Evolutionary conservation across 2,797 vertebrate genomes (phyloP), one percentile per base, ranked within the genome.

Genomic region (Ctenopoma multispine): DNA sequence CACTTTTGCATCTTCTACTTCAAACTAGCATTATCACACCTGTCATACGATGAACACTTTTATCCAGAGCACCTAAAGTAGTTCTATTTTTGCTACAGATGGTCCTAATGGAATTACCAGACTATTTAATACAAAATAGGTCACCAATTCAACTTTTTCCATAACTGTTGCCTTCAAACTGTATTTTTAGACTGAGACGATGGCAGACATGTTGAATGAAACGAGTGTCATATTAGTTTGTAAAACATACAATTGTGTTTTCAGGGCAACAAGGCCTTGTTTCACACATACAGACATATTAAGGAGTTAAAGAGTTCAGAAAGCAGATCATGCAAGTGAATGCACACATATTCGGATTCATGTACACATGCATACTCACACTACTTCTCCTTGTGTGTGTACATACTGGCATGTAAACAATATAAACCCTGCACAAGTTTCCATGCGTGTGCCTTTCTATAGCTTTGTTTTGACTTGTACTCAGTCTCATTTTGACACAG

Each of bases 121-220:
- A 83, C 80, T 68, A 74, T 75, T 89, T 87, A 69, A 55, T 50
- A 54, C 34, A 66, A 90, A 88, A 79, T 86, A 67, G 87, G 86
- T 82, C 84, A 83, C 63, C 44, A 65, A 69, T 78, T 75, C 49
- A 49, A 59, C 61, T 65, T 79, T 60, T 65, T 46, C 57, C 41
- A 36, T 53, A 59, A 44, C 79, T 73, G 41, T 72, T 69, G 47
- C 58, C 63, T 36, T 77, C 11, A 78, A 79, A 80, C 48, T 20
- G 11, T 73, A 69, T 80, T 77, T 83, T 79, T 80, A 84, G 54
- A 66, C 43, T 1, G 43, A 31, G 24, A 36, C 46, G 4, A 78
- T 67, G 72, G 61, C 69, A 53, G 67, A 4, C 55, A 61, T 41
- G 61, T 67, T 40, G 43, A 72, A 62, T 50, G 13, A 38, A 20